These are phyloP conservation scores for Rhagonycha lutea DNA, from an alignment of 2,888 invertebrate species.

Conservation along the genomic window DNA sequence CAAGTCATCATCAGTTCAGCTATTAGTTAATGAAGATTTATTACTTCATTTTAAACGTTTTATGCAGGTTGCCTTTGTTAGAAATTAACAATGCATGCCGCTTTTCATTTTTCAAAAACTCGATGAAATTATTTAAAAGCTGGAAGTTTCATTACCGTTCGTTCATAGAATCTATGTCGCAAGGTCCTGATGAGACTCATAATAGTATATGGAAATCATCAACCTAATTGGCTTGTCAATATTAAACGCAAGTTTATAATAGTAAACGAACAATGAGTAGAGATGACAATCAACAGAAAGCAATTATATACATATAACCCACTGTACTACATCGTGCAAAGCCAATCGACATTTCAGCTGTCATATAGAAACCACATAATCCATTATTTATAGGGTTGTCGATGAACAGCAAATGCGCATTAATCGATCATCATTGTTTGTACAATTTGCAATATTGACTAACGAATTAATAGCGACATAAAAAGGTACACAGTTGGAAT, in stretches of 20 bases:
- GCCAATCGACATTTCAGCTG: constrained; percentile 45
- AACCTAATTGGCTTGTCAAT: constrained; percentile 21
- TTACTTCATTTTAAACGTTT: constrained; percentile 28
- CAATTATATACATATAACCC: constrained; percentile 48
- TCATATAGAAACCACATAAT: constrained; percentile 15
- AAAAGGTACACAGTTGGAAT: not conserved
- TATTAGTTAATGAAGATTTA: constrained; percentile 31
- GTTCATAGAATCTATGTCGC: not conserved
- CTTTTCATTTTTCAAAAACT: not conserved
- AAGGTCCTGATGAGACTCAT: not conserved
- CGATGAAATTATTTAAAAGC: not conserved
- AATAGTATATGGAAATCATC: constrained; percentile 11
- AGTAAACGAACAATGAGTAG: constrained; percentile 36
- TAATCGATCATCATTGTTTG: constrained; percentile 7
- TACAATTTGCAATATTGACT: not conserved
- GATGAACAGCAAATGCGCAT: constrained; percentile 7
- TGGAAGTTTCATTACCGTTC: not conserved
- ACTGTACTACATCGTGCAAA: constrained; percentile 35
- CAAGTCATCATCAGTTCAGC: constrained; percentile 31
- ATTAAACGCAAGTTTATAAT: constrained; percentile 17
- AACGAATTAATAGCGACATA: not conserved
- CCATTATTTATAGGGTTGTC: constrained; percentile 19
- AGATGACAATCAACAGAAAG: constrained; percentile 48
- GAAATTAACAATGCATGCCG: not conserved
- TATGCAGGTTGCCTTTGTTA: constrained; percentile 16